phyloP scores from a whole-genome alignment of 1,140 invertebrate species.

The Schmidtea mediterranea region DNA sequence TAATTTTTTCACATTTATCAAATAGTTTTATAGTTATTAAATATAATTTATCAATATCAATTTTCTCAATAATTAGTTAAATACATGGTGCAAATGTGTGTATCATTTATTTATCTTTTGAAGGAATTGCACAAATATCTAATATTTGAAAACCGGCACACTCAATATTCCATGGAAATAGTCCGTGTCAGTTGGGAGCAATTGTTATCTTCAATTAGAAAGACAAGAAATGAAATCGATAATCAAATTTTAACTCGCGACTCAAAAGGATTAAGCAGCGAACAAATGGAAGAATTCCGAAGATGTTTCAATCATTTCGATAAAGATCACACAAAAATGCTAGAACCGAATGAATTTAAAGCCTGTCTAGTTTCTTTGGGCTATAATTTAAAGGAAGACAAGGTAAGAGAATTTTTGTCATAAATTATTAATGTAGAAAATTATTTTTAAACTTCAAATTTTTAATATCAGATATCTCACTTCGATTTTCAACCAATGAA shows the following conservation, averaged over 20 bases:
- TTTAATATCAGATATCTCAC: no score
- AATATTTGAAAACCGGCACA: constrained; percentile 95
- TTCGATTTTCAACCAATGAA: no score
- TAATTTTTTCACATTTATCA: no score
- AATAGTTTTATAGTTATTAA: no score
- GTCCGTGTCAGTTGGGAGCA: constrained; percentile 86
- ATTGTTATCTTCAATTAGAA: constrained; percentile 70
- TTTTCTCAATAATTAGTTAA: no score
- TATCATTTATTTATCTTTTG: constrained; percentile 26
- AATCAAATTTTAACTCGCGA: constrained; percentile 43
- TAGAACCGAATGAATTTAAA: constrained; percentile 89
- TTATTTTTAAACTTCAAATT: no score
- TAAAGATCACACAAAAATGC: constrained; percentile 70
- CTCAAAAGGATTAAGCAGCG: constrained; percentile 76
- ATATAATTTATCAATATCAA: no score
- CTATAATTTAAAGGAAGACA: constrained; percentile 82
- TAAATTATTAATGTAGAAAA: no score
- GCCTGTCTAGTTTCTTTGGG: constrained; percentile 85
- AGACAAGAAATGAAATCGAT: constrained; percentile 84
- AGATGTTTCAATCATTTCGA: constrained; percentile 97
- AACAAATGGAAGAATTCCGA: constrained; percentile 90
- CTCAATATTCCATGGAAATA: constrained; percentile 96
- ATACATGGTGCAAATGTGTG: no score
- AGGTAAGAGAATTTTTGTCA: neutral
- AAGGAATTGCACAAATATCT: constrained; percentile 94